Evolutionary conservation across 1,140 invertebrate genomes (phyloP).

Genomic region (Sycophila sp.): DNA sequence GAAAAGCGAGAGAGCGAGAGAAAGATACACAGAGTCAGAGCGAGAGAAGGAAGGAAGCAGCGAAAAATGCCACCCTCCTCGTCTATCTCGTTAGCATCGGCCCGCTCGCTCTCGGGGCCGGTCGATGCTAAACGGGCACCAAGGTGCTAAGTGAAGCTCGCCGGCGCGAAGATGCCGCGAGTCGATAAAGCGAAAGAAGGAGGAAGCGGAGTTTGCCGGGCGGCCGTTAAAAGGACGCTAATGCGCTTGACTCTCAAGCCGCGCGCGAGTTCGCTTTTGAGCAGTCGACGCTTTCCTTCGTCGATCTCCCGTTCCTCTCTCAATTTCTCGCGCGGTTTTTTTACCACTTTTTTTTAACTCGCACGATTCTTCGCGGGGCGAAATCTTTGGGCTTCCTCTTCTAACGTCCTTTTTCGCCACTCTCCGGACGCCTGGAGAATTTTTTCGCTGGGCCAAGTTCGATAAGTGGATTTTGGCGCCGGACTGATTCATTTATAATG

Average conservation of each 20-base stretch:
- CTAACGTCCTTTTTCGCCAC: too few relatives aligned
- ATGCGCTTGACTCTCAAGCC: slow-evolving; percentile 41
- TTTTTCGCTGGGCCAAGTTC: too few relatives aligned
- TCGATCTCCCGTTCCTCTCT: too few relatives aligned
- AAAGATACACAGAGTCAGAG: too few relatives aligned
- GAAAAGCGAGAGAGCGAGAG: background rate
- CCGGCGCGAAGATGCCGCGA: slow-evolving; percentile 33
- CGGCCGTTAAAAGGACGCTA: slow-evolving; percentile 43
- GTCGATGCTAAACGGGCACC: slow-evolving; percentile 11
- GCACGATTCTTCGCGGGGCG: too few relatives aligned
- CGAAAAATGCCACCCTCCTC: background rate
- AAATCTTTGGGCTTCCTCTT: too few relatives aligned
- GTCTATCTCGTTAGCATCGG: slow-evolving; percentile 16
- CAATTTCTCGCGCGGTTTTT: too few relatives aligned
- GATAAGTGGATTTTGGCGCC: too few relatives aligned
- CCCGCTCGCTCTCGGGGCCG: background rate
- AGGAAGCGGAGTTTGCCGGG: slow-evolving; percentile 37
- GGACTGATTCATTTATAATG: background rate
- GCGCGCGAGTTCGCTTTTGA: background rate
- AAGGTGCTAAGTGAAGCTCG: slow-evolving; percentile 44
- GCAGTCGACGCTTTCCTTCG: background rate
- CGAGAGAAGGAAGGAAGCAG: background rate
- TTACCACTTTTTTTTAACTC: too few relatives aligned
- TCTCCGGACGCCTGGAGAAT: too few relatives aligned
- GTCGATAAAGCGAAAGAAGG: slow-evolving; percentile 28